Conservation (phyloP, 23 tunicate species). For the Ascidia mentula region DNA sequence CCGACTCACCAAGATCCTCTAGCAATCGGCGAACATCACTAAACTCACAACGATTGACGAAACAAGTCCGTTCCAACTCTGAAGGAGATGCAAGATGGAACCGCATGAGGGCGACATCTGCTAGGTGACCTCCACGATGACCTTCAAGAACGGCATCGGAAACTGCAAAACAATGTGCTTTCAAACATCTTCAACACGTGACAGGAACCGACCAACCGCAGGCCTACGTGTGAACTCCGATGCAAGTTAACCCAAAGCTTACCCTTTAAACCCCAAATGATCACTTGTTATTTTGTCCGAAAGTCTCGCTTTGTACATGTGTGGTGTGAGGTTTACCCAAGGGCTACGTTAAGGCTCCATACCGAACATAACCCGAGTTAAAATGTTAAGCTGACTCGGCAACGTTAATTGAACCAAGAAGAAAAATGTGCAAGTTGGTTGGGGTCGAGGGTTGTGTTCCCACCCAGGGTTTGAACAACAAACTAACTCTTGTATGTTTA, state of each 20-base stretch:
- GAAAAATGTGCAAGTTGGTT: not conserved
- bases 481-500: not conserved
- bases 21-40: not conserved
- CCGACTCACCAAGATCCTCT: not conserved
- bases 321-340: too few relatives aligned
- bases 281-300: too few relatives aligned
- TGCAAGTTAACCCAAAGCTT: too few relatives aligned
- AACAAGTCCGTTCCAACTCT: not conserved
- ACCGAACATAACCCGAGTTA: too few relatives aligned
- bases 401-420: not conserved
- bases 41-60: not conserved
- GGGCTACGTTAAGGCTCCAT: too few relatives aligned
- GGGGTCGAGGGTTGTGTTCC: not conserved
- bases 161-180: not conserved
- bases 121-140: not conserved
- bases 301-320: too few relatives aligned
- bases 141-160: not conserved
- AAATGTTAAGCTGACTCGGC: too few relatives aligned
- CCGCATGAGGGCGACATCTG: constrained; percentile 1
- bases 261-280: too few relatives aligned
- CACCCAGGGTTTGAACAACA: not conserved
- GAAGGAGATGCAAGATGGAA: not conserved
- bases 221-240: too few relatives aligned
- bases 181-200: too few relatives aligned
- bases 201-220: too few relatives aligned